These are phyloP conservation scores for Sandelia bainsii DNA, from an alignment of 2,797 vertebrate species.

Conservation along the genomic window DNA sequence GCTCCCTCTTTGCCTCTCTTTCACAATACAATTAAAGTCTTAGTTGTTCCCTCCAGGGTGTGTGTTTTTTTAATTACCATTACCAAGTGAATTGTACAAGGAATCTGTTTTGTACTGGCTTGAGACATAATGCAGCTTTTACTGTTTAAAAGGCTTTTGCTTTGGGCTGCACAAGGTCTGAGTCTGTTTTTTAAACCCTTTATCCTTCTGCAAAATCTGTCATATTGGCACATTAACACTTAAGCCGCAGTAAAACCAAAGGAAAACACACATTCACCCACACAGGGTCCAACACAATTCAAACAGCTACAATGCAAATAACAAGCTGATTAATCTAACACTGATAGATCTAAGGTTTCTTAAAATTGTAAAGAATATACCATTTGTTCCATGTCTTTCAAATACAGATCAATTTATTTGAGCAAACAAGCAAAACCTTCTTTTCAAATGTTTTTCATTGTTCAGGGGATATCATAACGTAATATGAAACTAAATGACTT, in stretches of 20 bases:
- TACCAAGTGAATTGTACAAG: background rate
- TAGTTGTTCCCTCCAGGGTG: background rate
- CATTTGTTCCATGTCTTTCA: background rate
- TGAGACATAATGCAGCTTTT: conserved; percentile 13
- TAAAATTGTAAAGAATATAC: background rate
- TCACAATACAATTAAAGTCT: background rate
- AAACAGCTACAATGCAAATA: conserved; percentile 20
- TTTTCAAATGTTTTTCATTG: background rate
- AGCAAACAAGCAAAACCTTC: background rate
- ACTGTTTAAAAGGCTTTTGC: conserved; percentile 21
- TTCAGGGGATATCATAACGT: background rate
- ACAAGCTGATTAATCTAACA: background rate
- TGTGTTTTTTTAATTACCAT: background rate
- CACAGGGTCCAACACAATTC: conserved; percentile 11
- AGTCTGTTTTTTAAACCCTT: conserved; percentile 52
- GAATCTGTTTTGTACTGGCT: background rate
- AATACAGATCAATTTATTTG: background rate
- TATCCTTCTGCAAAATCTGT: conserved; percentile 62
- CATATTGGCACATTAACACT: conserved; percentile 55
- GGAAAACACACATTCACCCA: conserved; percentile 18
- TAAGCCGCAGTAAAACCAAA: conserved; percentile 52
- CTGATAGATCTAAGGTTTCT: background rate
- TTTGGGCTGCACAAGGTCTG: conserved; percentile 17
- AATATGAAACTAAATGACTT: conserved; percentile 18
- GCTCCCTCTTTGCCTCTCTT: background rate